Evolutionary conservation across 2,797 vertebrate species (phyloP).

Genomic region (Kryptolebias ocellatus): DNA sequence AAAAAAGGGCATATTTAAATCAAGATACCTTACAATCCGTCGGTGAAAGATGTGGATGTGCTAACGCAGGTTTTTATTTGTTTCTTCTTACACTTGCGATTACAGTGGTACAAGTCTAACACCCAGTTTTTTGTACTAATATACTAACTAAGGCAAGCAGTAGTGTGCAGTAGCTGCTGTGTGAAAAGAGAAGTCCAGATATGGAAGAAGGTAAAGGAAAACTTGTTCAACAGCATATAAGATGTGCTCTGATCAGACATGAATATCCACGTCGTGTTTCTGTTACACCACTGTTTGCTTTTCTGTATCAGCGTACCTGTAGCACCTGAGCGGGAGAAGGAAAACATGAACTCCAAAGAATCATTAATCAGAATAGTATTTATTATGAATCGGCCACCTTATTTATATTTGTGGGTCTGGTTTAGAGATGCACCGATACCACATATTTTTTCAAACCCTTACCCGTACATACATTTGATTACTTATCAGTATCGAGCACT

Average conservation of each 20-base stretch:
- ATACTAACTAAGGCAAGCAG: constrained; percentile 47
- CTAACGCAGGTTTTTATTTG: constrained; percentile 39
- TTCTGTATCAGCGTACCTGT: constrained; percentile 55
- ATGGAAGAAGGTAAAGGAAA: neutral
- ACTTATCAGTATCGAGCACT: too few species aligned
- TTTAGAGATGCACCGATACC: too few species aligned
- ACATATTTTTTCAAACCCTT: too few species aligned
- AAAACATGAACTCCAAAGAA: constrained; percentile 37
- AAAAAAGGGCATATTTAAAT: constrained; percentile 43
- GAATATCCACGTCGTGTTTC: constrained; percentile 14
- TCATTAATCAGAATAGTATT: constrained; percentile 31
- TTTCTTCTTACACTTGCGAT: constrained; percentile 44
- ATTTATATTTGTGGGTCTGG: neutral
- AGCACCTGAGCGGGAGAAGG: constrained; percentile 37
- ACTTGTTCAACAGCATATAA: neutral
- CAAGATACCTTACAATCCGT: constrained; percentile 39
- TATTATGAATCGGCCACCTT: neutral
- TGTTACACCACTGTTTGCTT: constrained; percentile 23
- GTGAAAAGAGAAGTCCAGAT: constrained; percentile 5
- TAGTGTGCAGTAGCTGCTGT: constrained; percentile 3
- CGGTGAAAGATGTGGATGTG: constrained; percentile 44
- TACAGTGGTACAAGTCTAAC: constrained; percentile 39
- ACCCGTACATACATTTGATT: too few species aligned
- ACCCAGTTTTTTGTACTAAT: constrained; percentile 55
- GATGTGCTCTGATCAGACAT: constrained; percentile 10